These are phyloP conservation scores for Myathropa florea DNA, from an alignment of 2,888 invertebrate genomes.

Conservation along the genomic window DNA sequence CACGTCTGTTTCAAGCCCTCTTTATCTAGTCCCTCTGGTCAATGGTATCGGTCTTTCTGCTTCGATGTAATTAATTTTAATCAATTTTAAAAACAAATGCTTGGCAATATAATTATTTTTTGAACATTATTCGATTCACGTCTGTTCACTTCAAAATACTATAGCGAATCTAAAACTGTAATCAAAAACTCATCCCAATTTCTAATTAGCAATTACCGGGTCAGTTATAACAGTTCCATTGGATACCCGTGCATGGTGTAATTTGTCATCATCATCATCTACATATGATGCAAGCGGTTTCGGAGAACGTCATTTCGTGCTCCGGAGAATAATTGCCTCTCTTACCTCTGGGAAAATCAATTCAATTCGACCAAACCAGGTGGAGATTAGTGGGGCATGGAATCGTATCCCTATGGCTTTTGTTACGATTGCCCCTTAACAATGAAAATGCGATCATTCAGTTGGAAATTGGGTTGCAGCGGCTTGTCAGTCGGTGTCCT, in stretches of 20 bases:
- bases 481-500: constrained; percentile 7
- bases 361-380: constrained; percentile 14
- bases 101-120: background rate
- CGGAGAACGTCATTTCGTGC: background rate
- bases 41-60: no score
- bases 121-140: background rate
- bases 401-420: constrained; percentile 1
- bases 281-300: background rate
- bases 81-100: background rate
- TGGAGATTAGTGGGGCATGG: background rate
- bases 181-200: background rate
- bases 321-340: background rate
- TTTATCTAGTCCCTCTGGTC: no score
- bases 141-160: background rate
- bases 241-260: background rate
- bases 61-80: no score
- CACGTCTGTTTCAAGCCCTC: no score
- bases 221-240: background rate
- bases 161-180: background rate
- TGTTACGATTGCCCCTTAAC: constrained; percentile 1
- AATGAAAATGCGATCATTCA: constrained; percentile 19
- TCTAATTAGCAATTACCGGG: background rate
- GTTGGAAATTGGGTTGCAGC: constrained; percentile 12
- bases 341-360: constrained; percentile 24
- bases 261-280: background rate